Evolutionary conservation across 2,888 invertebrate species (phyloP).

Genomic region (Globia sparganii): DNA sequence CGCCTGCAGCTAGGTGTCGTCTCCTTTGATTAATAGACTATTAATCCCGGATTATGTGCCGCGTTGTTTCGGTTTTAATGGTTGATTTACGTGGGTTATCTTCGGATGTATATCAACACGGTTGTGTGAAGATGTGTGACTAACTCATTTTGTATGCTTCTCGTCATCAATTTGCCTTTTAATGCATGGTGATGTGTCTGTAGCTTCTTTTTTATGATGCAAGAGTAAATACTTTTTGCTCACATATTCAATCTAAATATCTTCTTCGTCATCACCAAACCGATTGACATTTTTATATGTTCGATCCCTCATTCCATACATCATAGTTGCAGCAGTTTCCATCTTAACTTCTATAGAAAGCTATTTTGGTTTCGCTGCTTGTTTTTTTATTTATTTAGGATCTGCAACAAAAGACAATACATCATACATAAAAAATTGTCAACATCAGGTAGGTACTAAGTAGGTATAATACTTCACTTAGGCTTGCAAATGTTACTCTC

Average conservation of each 20-base stretch:
- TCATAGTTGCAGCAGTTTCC: neutral
- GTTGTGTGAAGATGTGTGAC: conserved; percentile 46
- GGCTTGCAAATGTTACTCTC: neutral
- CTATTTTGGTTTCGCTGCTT: neutral
- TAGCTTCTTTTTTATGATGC: neutral
- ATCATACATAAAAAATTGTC: neutral
- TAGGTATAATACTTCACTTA: neutral
- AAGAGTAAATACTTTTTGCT: neutral
- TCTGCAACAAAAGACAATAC: neutral
- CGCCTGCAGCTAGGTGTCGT: conserved; percentile 75
- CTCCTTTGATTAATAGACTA: conserved; percentile 78
- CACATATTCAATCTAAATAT: neutral
- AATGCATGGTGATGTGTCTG: conserved; percentile 1
- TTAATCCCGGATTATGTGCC: conserved; percentile 79
- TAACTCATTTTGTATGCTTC: conserved; percentile 41
- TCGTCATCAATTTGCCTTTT: conserved; percentile 25
- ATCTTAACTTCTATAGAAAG: neutral
- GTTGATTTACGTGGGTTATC: conserved; percentile 68
- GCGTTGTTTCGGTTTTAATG: conserved; percentile 70
- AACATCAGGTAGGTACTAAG: neutral
- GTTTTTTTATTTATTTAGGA: neutral
- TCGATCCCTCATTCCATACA: no score
- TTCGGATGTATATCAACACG: conserved; percentile 54
- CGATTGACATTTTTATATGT: neutral
- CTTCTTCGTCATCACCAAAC: neutral